Base-by-base conservation (phyloP, 2,113 vertebrate species). In the Cinclus mexicanus region DNA sequence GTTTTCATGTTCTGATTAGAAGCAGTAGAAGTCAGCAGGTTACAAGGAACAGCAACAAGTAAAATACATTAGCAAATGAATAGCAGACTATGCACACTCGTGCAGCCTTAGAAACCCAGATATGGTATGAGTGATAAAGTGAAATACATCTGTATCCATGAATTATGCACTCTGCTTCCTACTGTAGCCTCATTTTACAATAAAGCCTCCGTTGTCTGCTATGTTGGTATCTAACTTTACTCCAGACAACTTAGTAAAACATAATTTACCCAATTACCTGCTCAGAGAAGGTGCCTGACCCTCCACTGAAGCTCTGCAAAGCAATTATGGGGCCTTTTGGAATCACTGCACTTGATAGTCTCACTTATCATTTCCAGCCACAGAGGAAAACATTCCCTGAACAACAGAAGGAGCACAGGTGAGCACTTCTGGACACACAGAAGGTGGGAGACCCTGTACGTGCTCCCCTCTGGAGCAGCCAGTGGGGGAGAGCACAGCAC, bases 251-350 rank as follows among this genome's bases (percentile, higher is more conserved):
- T 71, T 78, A 92, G 39, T 92, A 75, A 87, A 92, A 79, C 65
- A 44, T 90, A 56, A 86, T 72, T 91, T 71, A 85, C 31, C 53
- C 89, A 82, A 92, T 93, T 91, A 93, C 31, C 49, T 87, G 53
- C 75, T 91, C 75, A 88, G 83, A 94, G 55, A 80, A 92, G 75
- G 82, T 83, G 79, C 65, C 5, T 79, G 82, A 95, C 90, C 88
- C 75, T 75, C 55, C 1, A 14, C 21, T 83, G 75, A 93, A 80
- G 78, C 55, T 85, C 74, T 80, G 70, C 53, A 90, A 85, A 85
- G 89, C 63, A 92, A 94, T 94, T 86, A 72, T 3, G 33, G 13
- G 18, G 46, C 53, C 86, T 57, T 52, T 83, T 83, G 68, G 88
- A 87, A 87, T 79, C 53, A 35, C 22, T 71, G n/a, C 10, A 37